Evolutionary conservation across 2,113 vertebrate genomes (phyloP).

Genomic region (Neopipo cinnamomea): DNA sequence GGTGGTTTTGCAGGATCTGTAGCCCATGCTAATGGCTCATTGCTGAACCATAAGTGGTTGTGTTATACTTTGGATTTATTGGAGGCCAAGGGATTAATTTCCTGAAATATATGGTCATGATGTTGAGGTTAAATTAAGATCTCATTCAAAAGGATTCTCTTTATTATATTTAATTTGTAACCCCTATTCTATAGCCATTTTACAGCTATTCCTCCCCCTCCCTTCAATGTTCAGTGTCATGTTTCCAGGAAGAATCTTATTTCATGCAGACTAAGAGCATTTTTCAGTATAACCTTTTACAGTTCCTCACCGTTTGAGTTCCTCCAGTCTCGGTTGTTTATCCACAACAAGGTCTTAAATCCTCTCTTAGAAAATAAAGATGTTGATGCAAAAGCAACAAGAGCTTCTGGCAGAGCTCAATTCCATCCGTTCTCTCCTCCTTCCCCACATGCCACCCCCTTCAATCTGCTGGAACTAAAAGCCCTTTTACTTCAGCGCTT

Average conservation of each 20-base stretch:
- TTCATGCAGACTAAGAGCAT: conserved; percentile 53
- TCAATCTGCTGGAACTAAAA: conserved; percentile 49
- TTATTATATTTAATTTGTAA: conserved; percentile 65
- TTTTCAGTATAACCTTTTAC: conserved; percentile 28
- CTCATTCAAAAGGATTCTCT: conserved; percentile 63
- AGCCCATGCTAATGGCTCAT: not conserved
- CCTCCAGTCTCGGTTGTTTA: conserved; percentile 16
- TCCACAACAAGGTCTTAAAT: conserved; percentile 52
- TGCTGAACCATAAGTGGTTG: conserved; percentile 42
- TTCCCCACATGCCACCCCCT: conserved; percentile 36
- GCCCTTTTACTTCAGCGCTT: conserved; percentile 35
- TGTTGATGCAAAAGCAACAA: conserved; percentile 32
- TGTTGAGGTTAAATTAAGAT: conserved; percentile 69
- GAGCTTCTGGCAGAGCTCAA: conserved; percentile 40
- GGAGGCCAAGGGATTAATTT: conserved; percentile 63
- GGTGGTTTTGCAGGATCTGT: not conserved
- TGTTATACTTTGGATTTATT: conserved; percentile 51
- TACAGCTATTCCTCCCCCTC: conserved; percentile 43
- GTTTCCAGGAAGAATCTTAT: conserved; percentile 65
- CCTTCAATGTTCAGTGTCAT: conserved; percentile 26
- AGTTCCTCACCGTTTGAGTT: conserved; percentile 14
- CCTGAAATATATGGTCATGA: conserved; percentile 46
- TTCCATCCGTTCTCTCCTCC: conserved; percentile 31
- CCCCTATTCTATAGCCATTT: conserved; percentile 42
- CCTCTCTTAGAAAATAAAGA: conserved; percentile 41